These are phyloP conservation scores for Vipera ursinii DNA, from an alignment of 2,797 vertebrate species.

Conservation along the genomic window DNA sequence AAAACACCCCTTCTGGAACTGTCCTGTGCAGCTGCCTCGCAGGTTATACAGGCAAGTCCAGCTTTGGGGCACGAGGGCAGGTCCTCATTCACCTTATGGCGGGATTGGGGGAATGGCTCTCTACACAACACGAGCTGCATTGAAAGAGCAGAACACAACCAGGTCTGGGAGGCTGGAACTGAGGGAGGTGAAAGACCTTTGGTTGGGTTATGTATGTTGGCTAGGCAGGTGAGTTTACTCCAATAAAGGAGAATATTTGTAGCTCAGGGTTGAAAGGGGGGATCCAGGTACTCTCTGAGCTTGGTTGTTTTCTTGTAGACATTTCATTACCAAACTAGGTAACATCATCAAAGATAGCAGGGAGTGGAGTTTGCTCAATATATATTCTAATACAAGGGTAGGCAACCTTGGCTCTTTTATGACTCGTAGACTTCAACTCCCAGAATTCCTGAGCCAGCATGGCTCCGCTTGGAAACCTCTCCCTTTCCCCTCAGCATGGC, in stretches of 20 bases:
- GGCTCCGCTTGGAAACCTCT: no score
- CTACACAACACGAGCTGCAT: neutral
- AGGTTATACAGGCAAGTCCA: slow-evolving; percentile 86
- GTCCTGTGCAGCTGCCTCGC: slow-evolving; percentile 90
- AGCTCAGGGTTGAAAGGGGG: neutral
- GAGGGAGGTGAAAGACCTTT: neutral
- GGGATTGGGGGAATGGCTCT: neutral
- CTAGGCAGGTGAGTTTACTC: neutral
- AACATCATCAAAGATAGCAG: neutral
- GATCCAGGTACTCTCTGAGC: neutral
- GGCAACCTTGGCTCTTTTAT: no score
- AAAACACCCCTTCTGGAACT: slow-evolving; percentile 83
- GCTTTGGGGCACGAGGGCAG: neutral
- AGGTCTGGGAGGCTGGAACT: neutral
- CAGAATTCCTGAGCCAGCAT: no score
- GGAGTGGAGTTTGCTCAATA: neutral
- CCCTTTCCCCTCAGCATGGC: no score
- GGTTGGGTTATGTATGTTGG: neutral
- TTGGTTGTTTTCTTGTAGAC: neutral
- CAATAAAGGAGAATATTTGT: neutral
- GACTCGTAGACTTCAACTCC: no score
- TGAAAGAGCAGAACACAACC: no score
- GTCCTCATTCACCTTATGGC: neutral
- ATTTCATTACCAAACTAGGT: neutral
- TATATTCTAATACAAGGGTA: neutral